These are phyloP conservation scores for Acestrorhynchus altus DNA, from an alignment of 2,797 vertebrate species.

Conservation along the genomic window DNA sequence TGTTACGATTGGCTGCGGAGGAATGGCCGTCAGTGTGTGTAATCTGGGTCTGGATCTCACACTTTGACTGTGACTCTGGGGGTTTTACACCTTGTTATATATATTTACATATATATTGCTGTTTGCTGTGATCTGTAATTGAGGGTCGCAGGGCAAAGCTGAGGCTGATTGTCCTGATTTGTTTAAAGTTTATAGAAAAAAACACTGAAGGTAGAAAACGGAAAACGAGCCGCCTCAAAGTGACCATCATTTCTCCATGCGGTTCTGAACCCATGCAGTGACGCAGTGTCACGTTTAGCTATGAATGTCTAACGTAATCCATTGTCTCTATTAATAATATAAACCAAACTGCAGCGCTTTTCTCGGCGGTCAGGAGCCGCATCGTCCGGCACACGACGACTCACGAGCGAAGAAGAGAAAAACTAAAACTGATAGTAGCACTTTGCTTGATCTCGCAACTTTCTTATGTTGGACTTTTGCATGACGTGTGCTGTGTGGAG, in stretches of 20 bases:
- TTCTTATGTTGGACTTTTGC: slow-evolving; percentile 45
- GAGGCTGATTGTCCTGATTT: slow-evolving; percentile 52
- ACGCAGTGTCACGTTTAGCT: slow-evolving; percentile 18
- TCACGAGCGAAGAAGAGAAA: neutral
- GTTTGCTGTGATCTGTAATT: slow-evolving; percentile 56
- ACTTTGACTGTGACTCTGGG: slow-evolving; percentile 79
- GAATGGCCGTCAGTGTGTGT: slow-evolving; percentile 31
- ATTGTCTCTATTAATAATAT: slow-evolving; percentile 9
- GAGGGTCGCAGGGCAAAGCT: slow-evolving; percentile 58
- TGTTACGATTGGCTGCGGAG: slow-evolving; percentile 27
- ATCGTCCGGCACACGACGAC: neutral
- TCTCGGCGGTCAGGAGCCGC: slow-evolving; percentile 14
- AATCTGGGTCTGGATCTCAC: slow-evolving; percentile 66
- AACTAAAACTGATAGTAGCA: neutral
- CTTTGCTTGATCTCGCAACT: slow-evolving; percentile 2
- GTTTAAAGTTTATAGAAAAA: slow-evolving; percentile 44
- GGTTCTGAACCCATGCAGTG: neutral
- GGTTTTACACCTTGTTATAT: slow-evolving; percentile 70
- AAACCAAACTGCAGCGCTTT: slow-evolving; percentile 43
- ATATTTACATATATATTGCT: slow-evolving; percentile 59
- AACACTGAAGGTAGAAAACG: slow-evolving; percentile 37
- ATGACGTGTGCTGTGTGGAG: slow-evolving; percentile 49
- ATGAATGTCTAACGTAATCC: slow-evolving; percentile 37
- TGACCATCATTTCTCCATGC: slow-evolving; percentile 44
- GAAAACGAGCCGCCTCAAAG: slow-evolving; percentile 62